Evolutionary conservation across 2,113 vertebrate species (phyloP), one percentile per base, ranked within the genome.

Genomic region (Cyanistes caeruleus): DNA sequence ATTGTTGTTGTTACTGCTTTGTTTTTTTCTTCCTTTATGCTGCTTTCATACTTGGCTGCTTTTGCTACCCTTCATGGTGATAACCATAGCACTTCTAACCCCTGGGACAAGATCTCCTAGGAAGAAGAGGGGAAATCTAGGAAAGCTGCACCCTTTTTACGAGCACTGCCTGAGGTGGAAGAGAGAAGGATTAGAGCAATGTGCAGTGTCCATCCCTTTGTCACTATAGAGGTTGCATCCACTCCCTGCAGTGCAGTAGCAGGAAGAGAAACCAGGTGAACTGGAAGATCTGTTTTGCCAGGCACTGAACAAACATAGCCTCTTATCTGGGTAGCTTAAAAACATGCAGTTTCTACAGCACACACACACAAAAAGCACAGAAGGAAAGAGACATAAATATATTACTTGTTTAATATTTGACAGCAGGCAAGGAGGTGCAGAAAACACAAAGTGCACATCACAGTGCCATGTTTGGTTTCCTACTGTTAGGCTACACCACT

Each of bases 221-320:
- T n/a, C 20, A 10, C 20, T 41, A 27, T 0, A 1, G 25, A 76
- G 55, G 11, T 41, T 77, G 15, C 55, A 25, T 62, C 43, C 75
- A 39, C 35, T 52, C 49, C 13, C 28, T 90, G 67, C 23, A 44
- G 23, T 65, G 39, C 67, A 74, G 72, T 27, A 73, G 58, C 60
- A 63, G 48, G 46, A 74, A 89, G 80, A 52, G 56, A 93, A 90
- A 90, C 33, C 31, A 64, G 59, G 73, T 92, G 93, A 93, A 87
- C 65, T 81, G 77, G 44, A 78, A 84, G 65, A 77, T 75, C 27
- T 87, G 64, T 84, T 92, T 88, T 89, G 48, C 56, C 20, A 87
- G 58, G 84, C 64, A 24, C 44, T 87, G 65, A 75, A 48, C 73
- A 95, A 92, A 95, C 41, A 55, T 14, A 64, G 48, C 52, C 60